phyloP scores from a whole-genome alignment of 2,888 invertebrate species.

The Diarsia mendica region DNA sequence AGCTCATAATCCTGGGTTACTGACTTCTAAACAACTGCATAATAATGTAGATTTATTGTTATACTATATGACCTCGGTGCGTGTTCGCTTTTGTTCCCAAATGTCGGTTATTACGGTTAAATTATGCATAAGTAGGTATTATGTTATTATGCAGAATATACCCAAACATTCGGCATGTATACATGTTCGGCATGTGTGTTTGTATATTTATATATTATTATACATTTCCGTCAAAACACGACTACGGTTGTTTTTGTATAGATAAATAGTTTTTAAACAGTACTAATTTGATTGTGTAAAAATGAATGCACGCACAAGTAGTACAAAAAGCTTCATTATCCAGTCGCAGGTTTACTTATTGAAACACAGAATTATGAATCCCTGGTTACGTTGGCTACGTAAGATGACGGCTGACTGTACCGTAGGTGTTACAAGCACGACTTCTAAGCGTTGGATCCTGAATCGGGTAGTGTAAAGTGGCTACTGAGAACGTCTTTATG shows the following conservation, averaged over 20 bases:
- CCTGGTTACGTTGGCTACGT: background rate
- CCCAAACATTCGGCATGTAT: background rate
- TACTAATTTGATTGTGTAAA: background rate
- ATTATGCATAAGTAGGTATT: background rate
- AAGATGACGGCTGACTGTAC: background rate
- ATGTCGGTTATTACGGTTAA: background rate
- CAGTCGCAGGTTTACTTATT: no score
- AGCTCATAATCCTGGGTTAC: constrained; percentile 35
- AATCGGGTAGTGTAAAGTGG: background rate
- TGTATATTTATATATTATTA: no score
- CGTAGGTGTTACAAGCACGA: background rate
- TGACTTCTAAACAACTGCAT: constrained; percentile 23
- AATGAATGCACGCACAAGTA: background rate
- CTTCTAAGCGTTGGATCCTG: background rate
- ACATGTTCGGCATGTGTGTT: no score
- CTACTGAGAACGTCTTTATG: background rate
- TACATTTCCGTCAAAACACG: background rate
- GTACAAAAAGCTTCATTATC: background rate
- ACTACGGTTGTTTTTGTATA: background rate
- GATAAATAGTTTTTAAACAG: background rate
- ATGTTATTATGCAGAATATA: background rate
- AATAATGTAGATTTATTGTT: constrained; percentile 13
- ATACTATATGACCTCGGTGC: background rate
- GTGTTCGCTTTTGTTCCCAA: constrained; percentile 2
- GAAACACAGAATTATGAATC: background rate